Evolutionary conservation across 2,113 vertebrate species (phyloP), one percentile per base, ranked within the genome.

Genomic region (Entosphenus tridentatus): DNA sequence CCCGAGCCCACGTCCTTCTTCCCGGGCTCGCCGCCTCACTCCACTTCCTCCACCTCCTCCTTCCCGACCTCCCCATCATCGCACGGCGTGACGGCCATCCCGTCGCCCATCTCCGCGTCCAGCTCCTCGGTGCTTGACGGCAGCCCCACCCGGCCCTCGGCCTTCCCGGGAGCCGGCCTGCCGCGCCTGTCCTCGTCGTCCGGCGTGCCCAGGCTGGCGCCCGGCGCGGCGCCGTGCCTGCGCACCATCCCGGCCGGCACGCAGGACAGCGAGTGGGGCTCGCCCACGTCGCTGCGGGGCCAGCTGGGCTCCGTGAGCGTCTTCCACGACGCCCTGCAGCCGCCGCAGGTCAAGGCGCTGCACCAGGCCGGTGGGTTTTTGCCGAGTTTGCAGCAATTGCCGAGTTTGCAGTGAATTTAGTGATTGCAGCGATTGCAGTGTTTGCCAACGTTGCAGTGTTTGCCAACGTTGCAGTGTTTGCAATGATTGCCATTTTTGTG

Each of bases 201-300:
- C 62, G 10, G 62, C 18, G 62, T 18, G n/a, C 18, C 62, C 62
- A 16, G 62, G 62, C n/a, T 39, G 39, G 5, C 39, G 39, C 39
- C 39, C 39, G 39, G 39, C 39, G 58, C 59, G 12, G 67, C 67
- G 2, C 73, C 80, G 67, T 74, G 75, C 4, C 75, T 77, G 13
- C 77, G 77, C 0, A 87, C 83, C 70, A 91, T 82, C 1, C 80
- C 83, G 0, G 92, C 93, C 0, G 92, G 93, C 14, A 84, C 86
- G 56, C 93, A 96, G 78, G 93, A 98, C 78, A 89, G 77, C 0
- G 86, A 87, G 70, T 96, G 93, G 93, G 93, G 93, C n/a, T 86
- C 83, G 17, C 93, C 93, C n/a, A 87, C 88, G 0, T 96, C 93
- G 2, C 78, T 96, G 68, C 85, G 89, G 67, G 93, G 92, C 0